Conservation (phyloP, 2,113 vertebrate species). For the Struthidea cinerea region DNA sequence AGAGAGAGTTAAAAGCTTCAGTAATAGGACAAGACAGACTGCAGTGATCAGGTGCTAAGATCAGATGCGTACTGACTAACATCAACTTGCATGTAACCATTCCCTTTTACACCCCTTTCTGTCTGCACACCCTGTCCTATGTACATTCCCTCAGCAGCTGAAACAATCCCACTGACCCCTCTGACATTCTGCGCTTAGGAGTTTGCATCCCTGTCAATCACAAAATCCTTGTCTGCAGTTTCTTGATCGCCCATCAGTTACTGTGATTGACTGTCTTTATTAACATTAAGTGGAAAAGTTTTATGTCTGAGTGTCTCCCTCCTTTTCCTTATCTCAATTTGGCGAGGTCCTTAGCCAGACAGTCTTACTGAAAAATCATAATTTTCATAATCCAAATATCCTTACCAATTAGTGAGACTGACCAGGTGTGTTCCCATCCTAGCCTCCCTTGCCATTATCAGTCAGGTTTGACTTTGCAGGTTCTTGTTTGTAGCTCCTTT, state of each 20-base stretch:
- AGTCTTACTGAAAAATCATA: not conserved
- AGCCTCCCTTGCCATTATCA: not conserved
- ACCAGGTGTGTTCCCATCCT: not conserved
- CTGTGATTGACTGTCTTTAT: not conserved
- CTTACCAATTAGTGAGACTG: not conserved
- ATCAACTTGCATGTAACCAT: accelerated
- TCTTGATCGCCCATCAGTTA: not conserved
- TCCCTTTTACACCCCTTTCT: not conserved
- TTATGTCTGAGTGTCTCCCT: not conserved
- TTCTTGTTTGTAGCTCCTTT: not conserved
- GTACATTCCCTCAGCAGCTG: not conserved
- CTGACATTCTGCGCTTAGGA: not conserved
- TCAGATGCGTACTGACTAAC: not conserved
- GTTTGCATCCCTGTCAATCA: not conserved
- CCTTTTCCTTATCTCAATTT: not conserved
- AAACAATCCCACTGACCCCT: not conserved
- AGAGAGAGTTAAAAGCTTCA: not conserved
- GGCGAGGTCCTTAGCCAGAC: not conserved
- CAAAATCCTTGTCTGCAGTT: not conserved
- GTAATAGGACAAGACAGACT: not conserved
- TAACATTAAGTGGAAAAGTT: not conserved
- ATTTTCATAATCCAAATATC: not conserved
- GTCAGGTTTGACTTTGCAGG: not conserved
- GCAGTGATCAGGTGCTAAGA: not conserved
- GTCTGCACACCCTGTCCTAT: not conserved